These are phyloP conservation scores for Tillus elongatus DNA, from an alignment of 2,888 invertebrate species.

Conservation along the genomic window DNA sequence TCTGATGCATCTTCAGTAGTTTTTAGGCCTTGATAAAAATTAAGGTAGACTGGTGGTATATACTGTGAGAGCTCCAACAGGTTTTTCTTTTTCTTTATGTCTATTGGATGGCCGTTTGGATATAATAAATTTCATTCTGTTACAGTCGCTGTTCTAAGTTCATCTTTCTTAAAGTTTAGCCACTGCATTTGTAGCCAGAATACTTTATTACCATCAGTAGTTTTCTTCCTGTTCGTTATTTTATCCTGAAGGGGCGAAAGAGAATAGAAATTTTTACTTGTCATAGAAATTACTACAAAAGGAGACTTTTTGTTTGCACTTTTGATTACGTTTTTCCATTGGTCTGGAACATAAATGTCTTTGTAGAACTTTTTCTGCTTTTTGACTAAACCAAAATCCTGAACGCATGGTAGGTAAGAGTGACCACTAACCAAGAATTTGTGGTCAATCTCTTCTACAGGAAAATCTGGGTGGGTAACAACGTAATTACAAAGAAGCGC, in stretches of 20 bases:
- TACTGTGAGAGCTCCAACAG: no score
- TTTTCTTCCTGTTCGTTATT: conserved; percentile 18
- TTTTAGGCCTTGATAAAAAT: no score
- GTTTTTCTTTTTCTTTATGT: no score
- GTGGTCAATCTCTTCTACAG: conserved; percentile 16
- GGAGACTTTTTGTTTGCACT: conserved; percentile 10
- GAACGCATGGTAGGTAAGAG: conserved; percentile 15
- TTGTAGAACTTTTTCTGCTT: conserved; percentile 7
- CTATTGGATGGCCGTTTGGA: no score
- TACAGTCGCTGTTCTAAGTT: no score
- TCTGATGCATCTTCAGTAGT: no score
- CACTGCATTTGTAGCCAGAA: conserved; percentile 20
- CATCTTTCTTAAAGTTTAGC: conserved; percentile 17
- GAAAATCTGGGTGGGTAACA: conserved; percentile 17
- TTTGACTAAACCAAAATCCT: conserved; percentile 11
- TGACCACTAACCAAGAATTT: conserved; percentile 19
- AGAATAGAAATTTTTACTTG: conserved; percentile 14
- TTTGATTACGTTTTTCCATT: conserved; percentile 12
- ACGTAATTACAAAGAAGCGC: conserved; percentile 21
- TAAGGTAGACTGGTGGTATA: no score
- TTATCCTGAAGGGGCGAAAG: conserved; percentile 10
- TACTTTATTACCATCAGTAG: conserved; percentile 11
- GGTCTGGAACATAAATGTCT: conserved; percentile 11
- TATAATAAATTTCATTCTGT: no score
- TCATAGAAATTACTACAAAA: conserved; percentile 16